Conservation (phyloP, 2,113 vertebrate species). For the Odontophorus gujanensis region DNA sequence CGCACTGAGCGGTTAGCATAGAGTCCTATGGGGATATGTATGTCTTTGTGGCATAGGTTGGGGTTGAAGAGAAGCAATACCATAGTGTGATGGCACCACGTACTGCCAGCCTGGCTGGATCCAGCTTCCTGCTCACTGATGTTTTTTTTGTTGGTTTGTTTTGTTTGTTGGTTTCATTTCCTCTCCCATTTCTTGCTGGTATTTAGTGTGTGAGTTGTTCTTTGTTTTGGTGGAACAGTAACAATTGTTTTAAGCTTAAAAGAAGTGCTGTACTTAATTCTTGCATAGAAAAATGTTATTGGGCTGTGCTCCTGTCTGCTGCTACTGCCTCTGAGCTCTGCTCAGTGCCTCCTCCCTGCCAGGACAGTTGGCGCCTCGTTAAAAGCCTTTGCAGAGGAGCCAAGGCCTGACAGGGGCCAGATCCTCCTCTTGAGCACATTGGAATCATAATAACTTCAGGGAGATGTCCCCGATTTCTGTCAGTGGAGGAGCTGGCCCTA, state of each 20-base stretch:
- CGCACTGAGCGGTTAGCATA: too few relatives aligned
- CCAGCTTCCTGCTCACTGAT: not conserved
- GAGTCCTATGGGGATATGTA: not conserved
- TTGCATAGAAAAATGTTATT: not conserved
- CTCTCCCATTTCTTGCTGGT: slow-evolving; percentile 7
- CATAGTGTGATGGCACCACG: accelerated
- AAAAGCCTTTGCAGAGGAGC: slow-evolving; percentile 47
- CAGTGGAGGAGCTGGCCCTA: slow-evolving; percentile 9
- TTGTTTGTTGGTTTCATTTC: not conserved
- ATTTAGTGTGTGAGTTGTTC: not conserved
- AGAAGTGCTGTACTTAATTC: slow-evolving; percentile 21
- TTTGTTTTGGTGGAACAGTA: slow-evolving; percentile 50
- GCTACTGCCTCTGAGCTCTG: not conserved
- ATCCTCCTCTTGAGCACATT: slow-evolving; percentile 19
- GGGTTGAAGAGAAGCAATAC: not conserved
- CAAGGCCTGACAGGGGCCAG: slow-evolving; percentile 13
- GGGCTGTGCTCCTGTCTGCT: slow-evolving; percentile 43
- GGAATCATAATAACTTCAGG: not conserved
- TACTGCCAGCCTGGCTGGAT: not conserved
- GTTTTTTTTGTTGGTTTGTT: not conserved
- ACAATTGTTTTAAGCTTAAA: slow-evolving; percentile 38
- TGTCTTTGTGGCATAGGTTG: not conserved
- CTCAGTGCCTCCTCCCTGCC: not conserved
- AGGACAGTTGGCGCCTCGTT: slow-evolving; percentile 25
- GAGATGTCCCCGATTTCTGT: not conserved